Base-by-base conservation (phyloP, 2,113 vertebrate genomes). In the Dolichallabes microphthalmus region DNA sequence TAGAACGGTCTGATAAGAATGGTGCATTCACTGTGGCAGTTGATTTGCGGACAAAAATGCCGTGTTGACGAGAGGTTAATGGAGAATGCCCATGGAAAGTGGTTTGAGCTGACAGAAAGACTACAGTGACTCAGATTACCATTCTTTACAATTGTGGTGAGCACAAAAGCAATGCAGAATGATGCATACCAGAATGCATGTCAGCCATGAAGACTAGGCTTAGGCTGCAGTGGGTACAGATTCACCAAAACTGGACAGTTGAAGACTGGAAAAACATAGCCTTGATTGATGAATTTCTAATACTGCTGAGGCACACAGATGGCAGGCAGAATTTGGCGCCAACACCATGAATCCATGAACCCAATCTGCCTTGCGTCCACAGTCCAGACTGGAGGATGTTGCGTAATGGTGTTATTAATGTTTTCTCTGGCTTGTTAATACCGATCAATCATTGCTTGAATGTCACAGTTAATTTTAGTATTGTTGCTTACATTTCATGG, bases 291-390 rank as follows among this genome's bases (percentile, higher is more conserved):
- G 25, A 75, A 75, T 75, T 25, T 75, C 2, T 1, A 27, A 53
- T 53, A 53, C 71, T 74, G 39, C 20, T n/a, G 71, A 25, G 35
- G 39, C 50, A 55, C n/a, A 77, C 74, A 77, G 74, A 77, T 77
- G 22, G 50, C 55, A 55, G 50, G 74, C 14, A 55, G 20, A 57
- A 77, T 57, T 4, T 25, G 39, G 35, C 3, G 11, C 69, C 39
- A 73, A 50, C 39, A 25, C 15, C 52, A 77, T 27, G 53, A 77
- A 77, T 77, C 52, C 52, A 77, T 57, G 20, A 13, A 71, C 32
- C 32, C 32, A 39, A 11, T 53, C 50, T 53, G 25, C n/a, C n/a
- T n/a, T 53, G 25, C 17, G 50, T 55, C 45, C 35, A 20, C 32
- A 69, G 30, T 69, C 69, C 69, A 45, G 39, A 20, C 20, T 53